Evolutionary conservation across 1,140 invertebrate genomes (phyloP).

Genomic region (Aphis gossypii): DNA sequence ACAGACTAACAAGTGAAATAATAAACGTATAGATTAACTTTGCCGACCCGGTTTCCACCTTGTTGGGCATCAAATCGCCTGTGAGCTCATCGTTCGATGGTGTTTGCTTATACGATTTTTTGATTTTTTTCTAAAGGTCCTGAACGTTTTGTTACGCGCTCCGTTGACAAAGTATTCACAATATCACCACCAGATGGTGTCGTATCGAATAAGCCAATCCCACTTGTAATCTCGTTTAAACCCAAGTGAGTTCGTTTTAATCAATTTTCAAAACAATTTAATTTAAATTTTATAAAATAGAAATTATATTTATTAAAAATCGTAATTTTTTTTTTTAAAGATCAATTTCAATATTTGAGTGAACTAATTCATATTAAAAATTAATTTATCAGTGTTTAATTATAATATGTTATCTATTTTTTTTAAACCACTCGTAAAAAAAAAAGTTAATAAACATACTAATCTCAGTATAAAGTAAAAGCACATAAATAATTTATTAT

Average conservation of each 20-base stretch:
- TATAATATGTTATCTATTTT: no score
- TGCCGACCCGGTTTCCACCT: slow-evolving; percentile 29
- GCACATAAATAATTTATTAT: not conserved
- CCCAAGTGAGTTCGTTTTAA: slow-evolving; percentile 26
- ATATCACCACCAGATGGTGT: not conserved
- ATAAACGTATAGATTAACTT: slow-evolving; percentile 55
- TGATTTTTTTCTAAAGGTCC: slow-evolving; percentile 7
- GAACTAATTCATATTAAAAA: no score
- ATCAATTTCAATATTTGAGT: no score
- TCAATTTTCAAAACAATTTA: not conserved
- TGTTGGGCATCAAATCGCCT: slow-evolving; percentile 33
- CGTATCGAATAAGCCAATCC: not conserved
- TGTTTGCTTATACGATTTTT: not conserved
- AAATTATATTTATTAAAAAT: not conserved
- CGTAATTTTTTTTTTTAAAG: no score
- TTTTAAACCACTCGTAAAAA: no score
- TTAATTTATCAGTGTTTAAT: no score
- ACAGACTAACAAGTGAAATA: slow-evolving; percentile 28
- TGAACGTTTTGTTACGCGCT: not conserved
- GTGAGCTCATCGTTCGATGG: not conserved
- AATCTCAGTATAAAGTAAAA: not conserved
- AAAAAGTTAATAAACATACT: not conserved
- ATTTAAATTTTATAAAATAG: not conserved
- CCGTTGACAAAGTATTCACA: not conserved
- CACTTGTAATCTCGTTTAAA: not conserved